Conservation (phyloP, 2,113 vertebrate genomes). For the Eurypyga helias region DNA sequence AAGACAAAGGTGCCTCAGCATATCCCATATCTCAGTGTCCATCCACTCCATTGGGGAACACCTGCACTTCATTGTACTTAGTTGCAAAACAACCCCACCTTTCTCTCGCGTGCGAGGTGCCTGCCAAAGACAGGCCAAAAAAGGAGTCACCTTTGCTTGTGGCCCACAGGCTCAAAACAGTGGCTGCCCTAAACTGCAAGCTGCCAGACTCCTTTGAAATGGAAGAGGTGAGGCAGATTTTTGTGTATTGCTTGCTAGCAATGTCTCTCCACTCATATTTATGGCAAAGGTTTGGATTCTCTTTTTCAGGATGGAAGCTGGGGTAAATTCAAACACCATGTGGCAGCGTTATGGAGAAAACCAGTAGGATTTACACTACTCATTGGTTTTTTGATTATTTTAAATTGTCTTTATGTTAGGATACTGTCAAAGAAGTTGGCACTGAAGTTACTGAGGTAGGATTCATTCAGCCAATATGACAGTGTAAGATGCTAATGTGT, state of each 20-base stretch:
- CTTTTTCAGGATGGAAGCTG: not conserved
- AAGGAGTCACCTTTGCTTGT: not conserved
- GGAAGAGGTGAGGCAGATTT: constrained; percentile 70
- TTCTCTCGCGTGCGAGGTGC: not conserved
- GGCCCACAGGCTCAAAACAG: not conserved
- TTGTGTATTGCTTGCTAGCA: not conserved
- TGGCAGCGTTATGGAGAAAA: not conserved
- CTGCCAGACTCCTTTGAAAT: constrained; percentile 73
- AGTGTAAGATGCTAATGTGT: not conserved
- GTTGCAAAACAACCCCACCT: not conserved
- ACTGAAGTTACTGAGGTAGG: not conserved
- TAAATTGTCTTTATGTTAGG: not conserved
- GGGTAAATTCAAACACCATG: not conserved
- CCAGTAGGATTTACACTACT: not conserved
- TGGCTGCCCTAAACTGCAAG: not conserved
- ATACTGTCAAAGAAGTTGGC: not conserved
- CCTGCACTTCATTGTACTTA: not conserved
- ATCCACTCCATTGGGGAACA: not conserved
- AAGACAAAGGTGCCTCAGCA: not conserved
- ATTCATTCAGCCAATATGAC: not conserved
- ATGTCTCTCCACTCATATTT: not conserved
- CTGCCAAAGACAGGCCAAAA: not conserved
- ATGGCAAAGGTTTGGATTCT: not conserved
- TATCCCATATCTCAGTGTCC: not conserved
- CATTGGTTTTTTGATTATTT: not conserved